These are phyloP conservation scores for Synanthedon formicaeformis DNA, from an alignment of 2,888 invertebrate species.

Conservation along the genomic window DNA sequence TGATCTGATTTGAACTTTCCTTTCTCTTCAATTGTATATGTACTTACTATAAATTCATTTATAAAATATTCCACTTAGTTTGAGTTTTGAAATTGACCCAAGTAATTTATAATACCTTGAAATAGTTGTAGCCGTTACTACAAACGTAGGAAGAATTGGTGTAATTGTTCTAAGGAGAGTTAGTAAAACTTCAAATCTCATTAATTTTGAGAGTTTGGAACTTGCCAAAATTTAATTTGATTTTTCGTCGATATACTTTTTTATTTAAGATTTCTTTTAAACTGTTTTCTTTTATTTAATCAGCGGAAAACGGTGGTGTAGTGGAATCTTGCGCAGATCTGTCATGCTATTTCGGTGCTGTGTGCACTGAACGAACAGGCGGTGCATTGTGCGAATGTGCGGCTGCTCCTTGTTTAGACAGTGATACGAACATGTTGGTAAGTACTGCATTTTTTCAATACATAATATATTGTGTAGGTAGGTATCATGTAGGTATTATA, in stretches of 20 bases:
- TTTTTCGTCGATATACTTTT: constrained; percentile 8
- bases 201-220: constrained; percentile 23
- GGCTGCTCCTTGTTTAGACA: constrained; percentile 61
- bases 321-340: constrained; percentile 79
- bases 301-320: constrained; percentile 76
- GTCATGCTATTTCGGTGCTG: constrained; percentile 86
- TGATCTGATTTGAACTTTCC: constrained; percentile 3
- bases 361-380: constrained; percentile 80
- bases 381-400: constrained; percentile 83
- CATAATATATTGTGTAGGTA: too few species aligned
- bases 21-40: too few species aligned
- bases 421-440: constrained; percentile 61
- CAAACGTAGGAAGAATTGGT: too few species aligned
- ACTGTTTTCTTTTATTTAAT: neutral
- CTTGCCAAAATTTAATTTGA: constrained; percentile 16
- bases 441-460: constrained; percentile 12
- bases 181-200: constrained; percentile 10
- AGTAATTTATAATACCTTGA: too few species aligned
- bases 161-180: too few species aligned
- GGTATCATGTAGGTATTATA: too few species aligned
- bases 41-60: too few species aligned
- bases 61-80: too few species aligned
- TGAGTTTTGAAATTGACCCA: too few species aligned
- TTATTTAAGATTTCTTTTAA: constrained; percentile 3
- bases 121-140: too few species aligned